Conservation (phyloP, 2,888 invertebrate genomes). For the Ischnura elegans region DNA sequence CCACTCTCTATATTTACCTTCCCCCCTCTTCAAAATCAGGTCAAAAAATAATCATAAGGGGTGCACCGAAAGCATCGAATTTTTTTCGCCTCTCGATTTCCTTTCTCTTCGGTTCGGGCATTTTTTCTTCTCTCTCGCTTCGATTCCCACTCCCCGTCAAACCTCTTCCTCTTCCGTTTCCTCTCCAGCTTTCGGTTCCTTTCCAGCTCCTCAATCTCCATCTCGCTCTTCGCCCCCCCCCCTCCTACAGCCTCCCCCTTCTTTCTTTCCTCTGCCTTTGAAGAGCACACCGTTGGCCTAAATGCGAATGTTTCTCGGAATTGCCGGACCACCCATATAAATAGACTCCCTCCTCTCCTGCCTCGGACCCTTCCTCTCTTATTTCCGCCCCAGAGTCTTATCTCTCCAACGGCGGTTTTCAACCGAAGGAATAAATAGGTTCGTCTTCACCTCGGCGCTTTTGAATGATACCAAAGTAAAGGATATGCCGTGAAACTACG, state of each 20-base stretch:
- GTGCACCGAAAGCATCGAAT: background rate
- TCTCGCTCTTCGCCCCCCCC: background rate
- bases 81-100: background rate
- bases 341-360: slow-evolving; percentile 11
- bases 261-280: slow-evolving; percentile 19
- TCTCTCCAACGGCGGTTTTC: background rate
- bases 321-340: slow-evolving; percentile 61
- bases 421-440: no score
- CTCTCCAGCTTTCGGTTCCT: background rate
- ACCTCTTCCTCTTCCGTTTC: background rate
- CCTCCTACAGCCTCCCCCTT: background rate
- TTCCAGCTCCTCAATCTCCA: background rate
- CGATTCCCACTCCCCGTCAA: background rate
- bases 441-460: no score
- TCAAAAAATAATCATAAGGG: background rate
- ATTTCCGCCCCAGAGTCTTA: background rate
- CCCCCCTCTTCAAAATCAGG: background rate
- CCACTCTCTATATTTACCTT: background rate
- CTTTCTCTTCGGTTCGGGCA: background rate
- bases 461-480: no score
- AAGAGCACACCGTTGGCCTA: slow-evolving; percentile 56
- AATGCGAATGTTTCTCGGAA: slow-evolving; percentile 60
- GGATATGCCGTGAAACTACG: no score
- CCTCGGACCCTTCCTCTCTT: background rate
- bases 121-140: background rate